Evolutionary conservation across 2,797 vertebrate genomes (phyloP), one percentile per base, ranked within the genome.

Genomic region (Urophycis tenuis): DNA sequence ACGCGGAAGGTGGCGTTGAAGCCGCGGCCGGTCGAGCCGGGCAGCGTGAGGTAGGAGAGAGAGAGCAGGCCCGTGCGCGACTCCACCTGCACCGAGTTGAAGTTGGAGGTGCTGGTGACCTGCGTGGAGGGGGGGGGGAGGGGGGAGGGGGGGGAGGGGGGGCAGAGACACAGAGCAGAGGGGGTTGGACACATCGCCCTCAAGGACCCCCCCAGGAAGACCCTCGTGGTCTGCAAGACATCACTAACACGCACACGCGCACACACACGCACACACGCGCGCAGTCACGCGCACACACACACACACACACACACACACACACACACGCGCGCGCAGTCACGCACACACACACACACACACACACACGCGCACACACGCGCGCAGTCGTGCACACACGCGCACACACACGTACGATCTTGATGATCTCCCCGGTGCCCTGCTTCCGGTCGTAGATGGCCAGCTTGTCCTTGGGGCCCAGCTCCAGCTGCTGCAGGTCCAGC

Each of bases 1-100:
- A 96, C 95, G 0, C 94, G 95, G 88, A 96, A 97, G 0, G 95
- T 96, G 34, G 95, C 96, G 0, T 96, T 96, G 82, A 97, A 97
- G 22, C 95, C 95, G 0, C 85, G 87, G 5, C 92, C 92, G 32
- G 85, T 83, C 0, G 90, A 92, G 77, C 86, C 87, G 0, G 89
- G 81, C 9, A 84, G 83, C 1, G 91, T 92, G 75, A 85, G 89
- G 53, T 95, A 96, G 0, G 85, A 84, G 79, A 97, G 75, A 0
- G 93, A 93, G 11, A 95, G 89, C 60, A 93, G 88, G 31, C 95
- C 95, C 0, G 95, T 94, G 5, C 88, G 91, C 0, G 95, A 95
- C 77, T 95, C 95, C 25, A 96, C 94, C 9, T 93, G 92, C 76
- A 96, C 88, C 0, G 91, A 86, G 80, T 95, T 95, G 83, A 89